These are phyloP conservation scores for Petromus typicus DNA, from an alignment of 2,113 vertebrate genomes.

Conservation along the genomic window DNA sequence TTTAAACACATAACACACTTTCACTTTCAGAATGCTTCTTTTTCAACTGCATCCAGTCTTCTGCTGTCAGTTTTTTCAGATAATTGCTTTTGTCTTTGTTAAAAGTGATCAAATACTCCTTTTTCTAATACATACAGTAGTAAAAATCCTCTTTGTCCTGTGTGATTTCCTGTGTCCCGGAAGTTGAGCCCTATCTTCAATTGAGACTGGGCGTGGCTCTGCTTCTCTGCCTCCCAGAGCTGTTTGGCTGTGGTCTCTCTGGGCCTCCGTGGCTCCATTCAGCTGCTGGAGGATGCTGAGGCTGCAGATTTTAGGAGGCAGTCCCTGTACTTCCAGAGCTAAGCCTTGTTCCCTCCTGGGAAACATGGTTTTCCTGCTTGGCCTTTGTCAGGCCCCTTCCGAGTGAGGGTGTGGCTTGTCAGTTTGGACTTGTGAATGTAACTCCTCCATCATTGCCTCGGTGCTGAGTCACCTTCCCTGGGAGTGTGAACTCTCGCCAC, in stretches of 20 bases:
- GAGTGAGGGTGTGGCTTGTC: background rate
- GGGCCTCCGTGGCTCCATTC: background rate
- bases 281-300: background rate
- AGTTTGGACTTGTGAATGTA: background rate
- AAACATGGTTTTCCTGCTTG: background rate
- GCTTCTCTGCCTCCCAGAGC: background rate
- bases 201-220: background rate
- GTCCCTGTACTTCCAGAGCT: background rate
- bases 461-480: background rate
- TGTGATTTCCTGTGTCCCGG: background rate
- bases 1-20: background rate
- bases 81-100: constrained; percentile 28
- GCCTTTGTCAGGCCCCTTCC: background rate
- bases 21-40: constrained; percentile 11
- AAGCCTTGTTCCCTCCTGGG: background rate
- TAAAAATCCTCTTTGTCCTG: background rate
- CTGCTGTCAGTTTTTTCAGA: background rate
- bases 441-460: background rate
- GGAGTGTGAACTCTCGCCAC: background rate
- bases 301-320: background rate
- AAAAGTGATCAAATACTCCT: background rate
- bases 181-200: background rate
- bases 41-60: background rate
- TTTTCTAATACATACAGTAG: background rate
- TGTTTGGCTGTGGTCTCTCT: background rate